phyloP scores from a whole-genome alignment of 2,888 invertebrate genomes.

The Acanthosepion pharaonis region DNA sequence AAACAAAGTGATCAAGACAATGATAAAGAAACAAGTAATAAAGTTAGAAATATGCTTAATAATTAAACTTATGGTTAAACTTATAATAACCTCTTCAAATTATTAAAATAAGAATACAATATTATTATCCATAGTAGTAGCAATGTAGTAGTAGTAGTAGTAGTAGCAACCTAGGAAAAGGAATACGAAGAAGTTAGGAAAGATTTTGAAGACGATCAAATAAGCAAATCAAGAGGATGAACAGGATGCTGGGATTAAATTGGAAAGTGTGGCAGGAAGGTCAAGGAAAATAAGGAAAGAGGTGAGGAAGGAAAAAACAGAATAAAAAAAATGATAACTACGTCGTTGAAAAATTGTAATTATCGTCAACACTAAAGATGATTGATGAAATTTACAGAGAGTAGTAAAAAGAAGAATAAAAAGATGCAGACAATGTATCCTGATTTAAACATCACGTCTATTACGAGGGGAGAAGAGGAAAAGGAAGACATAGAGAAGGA shows the following conservation, averaged over 20 bases:
- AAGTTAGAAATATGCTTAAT: too few relatives aligned
- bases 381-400: not conserved
- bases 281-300: not conserved
- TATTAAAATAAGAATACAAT: too few relatives aligned
- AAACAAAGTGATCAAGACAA: too few relatives aligned
- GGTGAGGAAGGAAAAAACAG: not conserved
- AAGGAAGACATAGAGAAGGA: not conserved
- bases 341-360: not conserved
- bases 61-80: too few relatives aligned
- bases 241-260: not conserved
- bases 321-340: not conserved
- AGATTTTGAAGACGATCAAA: not conserved
- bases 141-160: too few relatives aligned
- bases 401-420: not conserved
- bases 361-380: not conserved
- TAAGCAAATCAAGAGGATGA: not conserved
- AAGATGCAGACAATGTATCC: not conserved
- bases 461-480: not conserved
- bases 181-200: too few relatives aligned
- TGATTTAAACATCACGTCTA: not conserved
- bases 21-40: too few relatives aligned
- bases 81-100: too few relatives aligned
- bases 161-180: too few relatives aligned
- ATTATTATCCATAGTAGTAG: too few relatives aligned
- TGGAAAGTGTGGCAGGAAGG: not conserved